A percentile compares a stretch with the other conserved stretches of the same genome.
These are phyloP conservation scores for Drosophila leontia DNA, from an alignment of 1,140 invertebrate species.

Conservation along the genomic window DNA sequence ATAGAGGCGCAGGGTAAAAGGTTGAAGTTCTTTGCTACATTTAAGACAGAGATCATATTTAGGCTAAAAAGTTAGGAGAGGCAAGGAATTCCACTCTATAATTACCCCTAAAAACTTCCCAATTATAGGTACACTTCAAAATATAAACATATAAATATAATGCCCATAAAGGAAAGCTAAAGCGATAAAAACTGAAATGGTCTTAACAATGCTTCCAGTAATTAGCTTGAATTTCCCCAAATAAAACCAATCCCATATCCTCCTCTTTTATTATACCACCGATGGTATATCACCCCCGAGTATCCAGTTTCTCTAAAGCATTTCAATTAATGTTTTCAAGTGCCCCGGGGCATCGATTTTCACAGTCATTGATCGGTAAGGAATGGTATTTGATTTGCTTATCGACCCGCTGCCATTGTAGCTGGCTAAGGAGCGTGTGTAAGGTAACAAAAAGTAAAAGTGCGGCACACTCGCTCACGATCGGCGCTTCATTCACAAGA, in stretches of 20 bases:
- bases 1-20: background rate
- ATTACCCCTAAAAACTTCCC: background rate
- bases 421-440: constrained; percentile 20
- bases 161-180: constrained; percentile 4
- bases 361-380: constrained; percentile 41
- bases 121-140: background rate
- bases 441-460: constrained; percentile 74
- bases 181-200: background rate
- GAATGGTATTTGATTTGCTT: constrained; percentile 32
- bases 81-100: background rate
- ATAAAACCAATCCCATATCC: constrained; percentile 1
- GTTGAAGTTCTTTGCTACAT: background rate
- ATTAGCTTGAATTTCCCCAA: constrained; percentile 9
- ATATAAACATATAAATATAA: background rate
- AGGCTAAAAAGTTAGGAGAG: too few relatives aligned
- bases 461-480: constrained; percentile 60
- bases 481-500: constrained; percentile 66
- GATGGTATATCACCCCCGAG: constrained; percentile 15
- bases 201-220: constrained; percentile 6
- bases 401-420: constrained; percentile 32
- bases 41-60: background rate
- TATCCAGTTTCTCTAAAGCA: constrained; percentile 9
- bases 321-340: constrained; percentile 40
- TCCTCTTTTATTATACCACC: background rate
- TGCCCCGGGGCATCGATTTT: constrained; percentile 35